A percentile compares a stretch with the other conserved stretches of the same genome.
phyloP scores from a whole-genome alignment of 35 echinoderm and acorn worm species.

The Heliocidaris tuberculata region DNA sequence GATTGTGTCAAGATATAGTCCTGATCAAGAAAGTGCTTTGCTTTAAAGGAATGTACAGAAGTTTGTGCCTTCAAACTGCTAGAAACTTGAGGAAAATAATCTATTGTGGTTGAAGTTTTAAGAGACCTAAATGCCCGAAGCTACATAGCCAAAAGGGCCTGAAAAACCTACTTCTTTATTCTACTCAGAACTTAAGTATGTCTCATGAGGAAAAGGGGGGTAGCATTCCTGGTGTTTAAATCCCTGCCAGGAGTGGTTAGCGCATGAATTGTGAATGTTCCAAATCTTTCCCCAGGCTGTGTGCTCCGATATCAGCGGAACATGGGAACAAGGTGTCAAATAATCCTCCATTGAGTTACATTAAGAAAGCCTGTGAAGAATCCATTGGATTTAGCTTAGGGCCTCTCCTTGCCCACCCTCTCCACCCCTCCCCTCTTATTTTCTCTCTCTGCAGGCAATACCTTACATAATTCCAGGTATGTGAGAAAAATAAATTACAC shows the following conservation, averaged over 20 bases:
- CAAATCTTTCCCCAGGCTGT: not conserved
- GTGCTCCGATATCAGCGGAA: not conserved
- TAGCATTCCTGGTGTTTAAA: not conserved
- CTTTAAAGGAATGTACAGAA: not conserved
- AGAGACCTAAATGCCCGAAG: not conserved
- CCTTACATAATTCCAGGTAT: not conserved
- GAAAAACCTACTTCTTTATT: not conserved
- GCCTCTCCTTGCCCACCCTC: not conserved
- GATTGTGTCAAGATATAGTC: not conserved
- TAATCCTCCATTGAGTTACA: not conserved
- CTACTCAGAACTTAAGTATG: not conserved
- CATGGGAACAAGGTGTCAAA: conserved; percentile 15
- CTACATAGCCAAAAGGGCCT: not conserved
- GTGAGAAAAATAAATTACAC: not conserved
- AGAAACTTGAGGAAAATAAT: conserved; percentile 3
- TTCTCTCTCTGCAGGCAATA: not conserved
- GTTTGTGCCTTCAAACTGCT: not conserved
- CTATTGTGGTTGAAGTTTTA: not conserved
- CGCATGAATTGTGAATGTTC: not conserved
- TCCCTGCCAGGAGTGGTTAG: not conserved
- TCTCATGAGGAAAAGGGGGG: not conserved
- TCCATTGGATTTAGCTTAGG: not conserved
- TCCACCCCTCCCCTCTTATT: not conserved
- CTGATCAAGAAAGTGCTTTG: not conserved
- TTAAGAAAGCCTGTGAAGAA: not conserved